These are phyloP conservation scores for Pocillopora grandis DNA, from an alignment of 92 coral and sea anemone genomes.

Conservation along the genomic window DNA sequence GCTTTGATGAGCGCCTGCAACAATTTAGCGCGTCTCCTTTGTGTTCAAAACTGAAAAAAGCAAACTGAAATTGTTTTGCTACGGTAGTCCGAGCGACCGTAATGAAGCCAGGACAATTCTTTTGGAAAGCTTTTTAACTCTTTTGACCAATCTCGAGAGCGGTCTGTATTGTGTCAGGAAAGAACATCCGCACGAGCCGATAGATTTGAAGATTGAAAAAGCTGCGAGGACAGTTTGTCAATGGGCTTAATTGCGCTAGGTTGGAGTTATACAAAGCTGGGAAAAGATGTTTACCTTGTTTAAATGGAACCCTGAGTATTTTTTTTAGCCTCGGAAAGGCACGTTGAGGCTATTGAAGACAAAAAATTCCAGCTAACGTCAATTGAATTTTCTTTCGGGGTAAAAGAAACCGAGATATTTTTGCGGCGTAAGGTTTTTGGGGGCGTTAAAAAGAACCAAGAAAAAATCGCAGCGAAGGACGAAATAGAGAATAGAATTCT, in stretches of 20 bases:
- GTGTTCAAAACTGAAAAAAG: slow-evolving; percentile 10
- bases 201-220: slow-evolving; percentile 64
- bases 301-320: slow-evolving; percentile 64
- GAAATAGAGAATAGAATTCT: slow-evolving; percentile 37
- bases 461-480: slow-evolving; percentile 25
- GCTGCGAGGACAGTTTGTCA: slow-evolving; percentile 70
- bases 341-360: slow-evolving; percentile 30
- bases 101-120: slow-evolving; percentile 46
- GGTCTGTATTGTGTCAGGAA: neutral
- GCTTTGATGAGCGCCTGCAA: slow-evolving; percentile 15
- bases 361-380: slow-evolving; percentile 20
- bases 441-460: neutral
- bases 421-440: neutral
- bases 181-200: slow-evolving; percentile 47
- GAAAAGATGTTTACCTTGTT: slow-evolving; percentile 66
- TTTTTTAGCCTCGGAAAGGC: slow-evolving; percentile 26
- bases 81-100: slow-evolving; percentile 55
- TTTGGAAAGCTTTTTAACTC: slow-evolving; percentile 47
- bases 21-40: slow-evolving; percentile 23
- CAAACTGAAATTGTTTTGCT: slow-evolving; percentile 30
- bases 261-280: slow-evolving; percentile 58
- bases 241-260: slow-evolving; percentile 76
- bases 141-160: slow-evolving; percentile 44
- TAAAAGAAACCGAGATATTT: neutral
- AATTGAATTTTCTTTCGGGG: neutral